Evolutionary conservation across 2,888 invertebrate genomes (phyloP), one percentile per base, ranked within the genome.

Genomic region (Noctua fimbriata): DNA sequence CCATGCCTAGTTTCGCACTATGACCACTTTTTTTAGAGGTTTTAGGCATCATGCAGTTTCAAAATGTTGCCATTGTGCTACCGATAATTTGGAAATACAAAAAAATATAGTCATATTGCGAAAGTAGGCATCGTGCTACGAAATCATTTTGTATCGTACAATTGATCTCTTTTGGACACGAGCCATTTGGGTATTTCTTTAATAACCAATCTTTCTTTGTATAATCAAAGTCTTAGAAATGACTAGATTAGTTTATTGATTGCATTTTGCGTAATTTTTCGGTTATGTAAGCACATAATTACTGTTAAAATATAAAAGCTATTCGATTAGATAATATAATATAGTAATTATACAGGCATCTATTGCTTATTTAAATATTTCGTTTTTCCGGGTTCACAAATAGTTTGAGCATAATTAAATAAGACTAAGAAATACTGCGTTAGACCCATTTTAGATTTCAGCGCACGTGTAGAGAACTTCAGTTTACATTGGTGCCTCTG

Each of bases 191-290:
- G 24, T 75, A 32, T 82, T 78, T 83, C 47, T 78, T 32, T 63
- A 72, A 70, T 84, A 87, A 78, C 32, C 36, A n/a, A 55, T 73
- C n/a, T 65, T 73, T 58, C 55, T 83, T 75, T 86, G 55, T 87
- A n/a, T 60, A 58, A 28, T 49, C 9, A 36, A 83, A 75, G 16
- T 14, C 10, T 76, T 73, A 76, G 70, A 12, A 63, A 82, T 12
- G 36, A 65, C 65, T 52, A 73, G 58, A 60, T 82, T 72, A 41
- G 32, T 60, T 74, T 58, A 65, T 21, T 73, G 77, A 77, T 75
- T 74, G 78, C 14, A 66, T 83, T 87, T 84, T 83, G 47, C 69
- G 69, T 83, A 4, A 83, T 32, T 69, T 82, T 72, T 65, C 28
- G 24, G 18, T 83, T 36, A 77, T 60, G 67, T 82, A 69, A 85